Evolutionary conservation across 2,888 invertebrate species (phyloP), one percentile per base, ranked within the genome.

Genomic region (Oxyteleia sp.): DNA sequence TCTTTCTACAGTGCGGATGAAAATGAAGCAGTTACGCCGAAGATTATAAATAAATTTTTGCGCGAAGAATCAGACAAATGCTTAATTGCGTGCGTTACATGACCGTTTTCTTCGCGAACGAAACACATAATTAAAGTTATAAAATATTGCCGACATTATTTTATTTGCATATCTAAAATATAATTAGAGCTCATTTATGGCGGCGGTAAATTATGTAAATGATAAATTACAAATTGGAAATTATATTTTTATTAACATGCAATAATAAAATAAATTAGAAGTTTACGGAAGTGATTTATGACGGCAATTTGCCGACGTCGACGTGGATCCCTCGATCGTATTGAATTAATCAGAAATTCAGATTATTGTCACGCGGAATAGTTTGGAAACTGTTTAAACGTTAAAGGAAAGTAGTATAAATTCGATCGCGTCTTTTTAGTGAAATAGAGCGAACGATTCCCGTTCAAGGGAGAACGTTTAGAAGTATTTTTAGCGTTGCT

Each of bases 401-500:
- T n/a, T n/a, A n/a, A n/a, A n/a, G n/a, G n/a, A n/a, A n/a, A n/a
- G n/a, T n/a, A n/a, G n/a, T n/a, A n/a, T n/a, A n/a, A n/a, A n/a
- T n/a, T n/a, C n/a, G n/a, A n/a, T n/a, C n/a, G n/a, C n/a, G n/a
- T n/a, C n/a, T n/a, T n/a, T n/a, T n/a, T n/a, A n/a, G n/a, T n/a
- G n/a, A n/a, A n/a, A n/a, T 63, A 43, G 26, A 29, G n/a, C 47
- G n/a, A 71, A 74, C 61, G 61, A 47, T 75, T 81, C 7, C 45
- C 38, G 45, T 59, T 29, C 61, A 35, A 23, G 20, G 38, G 64
- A 41, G 41, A 76, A 64, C 64, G 75, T 76, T 82, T 71, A 61
- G 57, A 61, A 53, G 63, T 68, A 64, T 75, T 82, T 75, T 76
- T 69, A 69, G 76, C 51, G 43, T 38, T 79, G 41, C 79, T 47